Base-by-base conservation (phyloP, 2,113 vertebrate genomes). In the Lichenostomus cassidix region DNA sequence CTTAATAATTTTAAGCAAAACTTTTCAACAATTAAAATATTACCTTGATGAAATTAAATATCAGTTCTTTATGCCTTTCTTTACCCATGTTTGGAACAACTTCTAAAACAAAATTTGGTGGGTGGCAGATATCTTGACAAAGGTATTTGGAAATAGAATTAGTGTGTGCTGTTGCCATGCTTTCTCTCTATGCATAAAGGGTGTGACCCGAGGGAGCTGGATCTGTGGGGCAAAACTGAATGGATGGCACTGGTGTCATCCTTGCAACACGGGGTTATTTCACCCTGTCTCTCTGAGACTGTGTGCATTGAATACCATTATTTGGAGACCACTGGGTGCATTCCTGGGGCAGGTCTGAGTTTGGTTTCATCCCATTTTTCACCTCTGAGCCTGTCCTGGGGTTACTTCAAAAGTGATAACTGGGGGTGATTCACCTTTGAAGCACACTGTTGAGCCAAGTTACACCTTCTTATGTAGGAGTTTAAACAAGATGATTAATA, bases 1-100 rank as follows among this genome's bases (percentile, higher is more conserved):
- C 96, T 96, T 96, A 95, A 97, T 98, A 97, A 95, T 97, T 97
- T 94, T 96, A 85, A 97, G 87, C 52, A 62, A 96, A 97, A 94
- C 89, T 94, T 80, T 95, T 87, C 91, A 94, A 94, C 85, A 97
- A 94, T 95, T 86, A 79, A 95, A 97, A 94, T 93, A 89, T 94
- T 90, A 85, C 84, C 49, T 95, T 64, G 82, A 79, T 90, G 62
- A 95, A 95, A 92, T 90, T 79, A 89, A 94, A 81, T 92, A 92
- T 76, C 85, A 79, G 9, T 75, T 83, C 69, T 76, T 60, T 84
- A 68, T 23, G n/a, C 71, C 64, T 90, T 93, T 86, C 21, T 82
- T 75, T 80, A 23, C 13, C 25, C 29, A 29, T 56, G 56, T 87
- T 87, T 92, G 74, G 55, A 90, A 82, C n/a, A 73, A 68, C 37